Conservation (phyloP, 2,888 invertebrate species). For the Rapana venosa region DNA sequence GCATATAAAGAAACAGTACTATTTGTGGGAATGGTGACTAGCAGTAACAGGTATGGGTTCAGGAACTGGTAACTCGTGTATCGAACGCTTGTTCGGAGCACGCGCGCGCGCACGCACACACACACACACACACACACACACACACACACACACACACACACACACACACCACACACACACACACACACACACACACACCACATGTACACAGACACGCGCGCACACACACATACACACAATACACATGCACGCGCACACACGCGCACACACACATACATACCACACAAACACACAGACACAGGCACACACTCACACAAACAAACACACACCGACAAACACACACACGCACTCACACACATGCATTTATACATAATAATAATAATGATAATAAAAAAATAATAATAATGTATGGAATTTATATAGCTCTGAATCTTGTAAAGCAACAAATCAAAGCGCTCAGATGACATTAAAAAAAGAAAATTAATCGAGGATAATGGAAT, state of each 20-base stretch:
- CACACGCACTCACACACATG: background rate
- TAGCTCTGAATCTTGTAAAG: too few species aligned
- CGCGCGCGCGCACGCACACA: background rate
- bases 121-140: constrained; percentile 13
- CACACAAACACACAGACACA: background rate
- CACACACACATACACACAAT: background rate
- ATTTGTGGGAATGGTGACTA: too few species aligned
- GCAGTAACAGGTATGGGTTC: too few species aligned
- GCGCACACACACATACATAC: background rate
- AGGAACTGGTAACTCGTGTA: too few species aligned
- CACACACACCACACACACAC: background rate
- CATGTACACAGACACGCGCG: background rate
- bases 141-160: background rate
- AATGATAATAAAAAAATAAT: too few species aligned
- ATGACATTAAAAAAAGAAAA: too few species aligned
- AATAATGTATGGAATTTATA: too few species aligned
- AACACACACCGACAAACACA: background rate
- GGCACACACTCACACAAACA: background rate
- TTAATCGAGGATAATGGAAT: too few species aligned
- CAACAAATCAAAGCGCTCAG: too few species aligned
- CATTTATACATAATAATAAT: too few species aligned
- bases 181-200: background rate
- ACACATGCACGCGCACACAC: background rate
- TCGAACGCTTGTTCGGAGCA: too few species aligned
- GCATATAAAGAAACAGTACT: background rate